Evolutionary conservation across 2,888 invertebrate genomes (phyloP), one percentile per base, ranked within the genome.

Genomic region (Pyrrhosoma nymphula): DNA sequence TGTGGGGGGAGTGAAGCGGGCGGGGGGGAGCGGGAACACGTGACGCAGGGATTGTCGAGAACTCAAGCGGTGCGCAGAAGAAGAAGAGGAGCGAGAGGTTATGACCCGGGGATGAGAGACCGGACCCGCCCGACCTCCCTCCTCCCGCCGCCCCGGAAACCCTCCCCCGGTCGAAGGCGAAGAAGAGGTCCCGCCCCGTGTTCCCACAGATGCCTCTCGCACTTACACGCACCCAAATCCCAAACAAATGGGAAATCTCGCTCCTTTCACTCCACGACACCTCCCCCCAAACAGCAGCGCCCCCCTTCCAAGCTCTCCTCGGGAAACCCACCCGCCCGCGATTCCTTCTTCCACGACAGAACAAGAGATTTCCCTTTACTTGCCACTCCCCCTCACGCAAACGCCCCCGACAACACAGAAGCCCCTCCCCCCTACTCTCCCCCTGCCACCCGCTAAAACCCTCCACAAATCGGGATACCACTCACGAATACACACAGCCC

Each of bases 131-230:
- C 47, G 47, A 47, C 47, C 47, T 47, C 69, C 69, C 23, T 16
- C 26, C 69, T 2, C 69, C 2, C 82, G 0, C 82, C 82, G 3
- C 0, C 18, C 30, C 30, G 35, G 16, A 82, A 14, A 16, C 16
- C 82, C 82, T 23, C 82, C 4, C 82, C n/a, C n/a, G n/a, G 30
- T 3, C 30, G 82, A 35, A 30, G 82, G 35, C 69, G 26, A 69
- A n/a, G 26, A 69, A n/a, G 69, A 10, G 47, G 47, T 47, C 47
- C 47, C 47, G 47, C n/a, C 69, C 82, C 16, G 82, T 82, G 82
- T 82, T 82, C 82, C 82, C 16, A 35, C 82, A 82, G 82, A 82
- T 82, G 82, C 82, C 82, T 82, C 82, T 6, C 82, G 30, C 82
- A 35, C 35, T 35, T 35, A 82, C 82, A 35, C 82, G 82, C 30